phyloP scores from a whole-genome alignment of 2,888 invertebrate species.

The Leucozona laternaria region DNA sequence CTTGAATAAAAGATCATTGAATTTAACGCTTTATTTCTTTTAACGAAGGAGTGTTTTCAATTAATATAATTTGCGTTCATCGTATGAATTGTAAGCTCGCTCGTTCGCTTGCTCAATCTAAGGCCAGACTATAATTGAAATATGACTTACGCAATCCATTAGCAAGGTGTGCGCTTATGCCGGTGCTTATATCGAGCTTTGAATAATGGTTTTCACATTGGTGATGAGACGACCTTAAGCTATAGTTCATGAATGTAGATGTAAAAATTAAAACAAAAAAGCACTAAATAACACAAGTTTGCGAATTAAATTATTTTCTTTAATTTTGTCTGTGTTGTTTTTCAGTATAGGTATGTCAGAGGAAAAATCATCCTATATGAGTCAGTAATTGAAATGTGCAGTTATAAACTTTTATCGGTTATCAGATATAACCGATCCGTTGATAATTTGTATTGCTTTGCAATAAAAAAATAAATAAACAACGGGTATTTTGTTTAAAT shows the following conservation, averaged over 20 bases:
- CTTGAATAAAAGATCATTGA: conserved; percentile 27
- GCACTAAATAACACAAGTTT: neutral
- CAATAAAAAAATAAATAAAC: neutral
- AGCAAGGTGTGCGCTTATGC: conserved; percentile 60
- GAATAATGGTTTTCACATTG: conserved; percentile 22
- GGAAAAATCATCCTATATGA: neutral
- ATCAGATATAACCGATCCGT: neutral
- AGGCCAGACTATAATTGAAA: conserved; percentile 49
- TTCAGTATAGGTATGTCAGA: neutral
- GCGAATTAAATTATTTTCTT: neutral
- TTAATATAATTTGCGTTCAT: conserved; percentile 49
- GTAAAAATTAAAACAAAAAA: conserved; percentile 17
- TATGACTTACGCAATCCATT: conserved; percentile 58
- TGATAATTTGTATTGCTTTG: neutral
- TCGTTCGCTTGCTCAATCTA: conserved; percentile 18
- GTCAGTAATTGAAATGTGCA: neutral
- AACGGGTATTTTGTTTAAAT: neutral
- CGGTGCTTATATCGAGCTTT: conserved; percentile 27
- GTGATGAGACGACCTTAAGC: conserved; percentile 47
- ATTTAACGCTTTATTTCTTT: conserved; percentile 19
- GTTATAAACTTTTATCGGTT: neutral
- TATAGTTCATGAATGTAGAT: conserved; percentile 19
- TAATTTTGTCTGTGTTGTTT: neutral
- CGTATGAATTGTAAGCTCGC: conserved; percentile 34
- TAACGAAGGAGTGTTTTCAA: conserved; percentile 32